Percentiles rank a stretch among this genome's conserved stretches.
Conservation (phyloP, 2,113 vertebrate genomes). For the Muntiacus reevesi region DNA sequence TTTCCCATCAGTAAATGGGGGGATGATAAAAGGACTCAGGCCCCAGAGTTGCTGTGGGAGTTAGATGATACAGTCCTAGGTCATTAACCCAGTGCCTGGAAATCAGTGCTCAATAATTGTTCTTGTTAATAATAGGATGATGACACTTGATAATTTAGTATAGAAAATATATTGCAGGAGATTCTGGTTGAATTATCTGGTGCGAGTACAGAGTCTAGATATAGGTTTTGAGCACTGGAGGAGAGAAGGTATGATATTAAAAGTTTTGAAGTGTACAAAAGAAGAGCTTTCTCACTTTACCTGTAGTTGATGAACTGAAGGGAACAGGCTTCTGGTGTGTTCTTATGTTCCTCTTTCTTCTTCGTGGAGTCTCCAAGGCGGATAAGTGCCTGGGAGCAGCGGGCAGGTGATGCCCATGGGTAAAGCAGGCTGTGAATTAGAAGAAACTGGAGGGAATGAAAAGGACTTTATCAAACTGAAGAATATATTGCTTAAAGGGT, state of each 20-base stretch:
- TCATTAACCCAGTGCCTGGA: neutral
- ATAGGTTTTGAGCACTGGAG: neutral
- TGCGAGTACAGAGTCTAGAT: neutral
- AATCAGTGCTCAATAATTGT: neutral
- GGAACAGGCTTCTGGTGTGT: neutral
- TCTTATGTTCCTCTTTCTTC: neutral
- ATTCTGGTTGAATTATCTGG: neutral
- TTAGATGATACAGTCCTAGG: neutral
- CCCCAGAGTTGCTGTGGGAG: neutral
- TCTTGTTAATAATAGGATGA: neutral
- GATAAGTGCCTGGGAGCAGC: neutral
- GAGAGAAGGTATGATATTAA: neutral
- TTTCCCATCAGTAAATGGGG: neutral
- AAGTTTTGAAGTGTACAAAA: neutral
- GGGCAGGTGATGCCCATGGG: neutral
- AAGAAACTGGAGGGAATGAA: neutral
- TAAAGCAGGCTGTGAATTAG: neutral
- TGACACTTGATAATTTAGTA: neutral
- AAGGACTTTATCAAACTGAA: neutral
- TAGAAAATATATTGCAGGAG: neutral
- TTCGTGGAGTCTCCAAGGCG: neutral
- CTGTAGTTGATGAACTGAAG: neutral
- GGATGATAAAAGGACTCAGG: neutral
- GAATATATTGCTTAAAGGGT: too few species aligned
- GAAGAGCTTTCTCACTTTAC: neutral